A percentile compares a stretch with the other conserved stretches of the same genome.
Evolutionary conservation across 2,113 vertebrate species (phyloP).

Genomic region (Microcebus murinus): DNA sequence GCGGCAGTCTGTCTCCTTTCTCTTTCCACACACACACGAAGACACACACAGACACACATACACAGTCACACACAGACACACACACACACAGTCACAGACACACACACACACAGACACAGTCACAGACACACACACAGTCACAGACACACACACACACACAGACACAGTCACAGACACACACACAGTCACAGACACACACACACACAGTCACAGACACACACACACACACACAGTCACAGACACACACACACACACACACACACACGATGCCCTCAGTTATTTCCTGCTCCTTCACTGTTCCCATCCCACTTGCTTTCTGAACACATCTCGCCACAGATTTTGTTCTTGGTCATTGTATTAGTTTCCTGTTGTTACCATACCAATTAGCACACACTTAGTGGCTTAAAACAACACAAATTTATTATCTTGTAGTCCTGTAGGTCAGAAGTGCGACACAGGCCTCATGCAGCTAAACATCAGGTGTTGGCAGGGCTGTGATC

Average conservation of each 20-base stretch:
- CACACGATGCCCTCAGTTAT: no score
- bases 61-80: no score
- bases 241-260: no score
- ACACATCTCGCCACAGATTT: neutral
- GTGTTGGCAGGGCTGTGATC: accelerated
- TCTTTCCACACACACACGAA: neutral
- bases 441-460: neutral
- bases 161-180: no score
- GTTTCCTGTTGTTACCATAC: neutral
- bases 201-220: no score
- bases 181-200: no score
- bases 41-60: no score
- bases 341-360: neutral
- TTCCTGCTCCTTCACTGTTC: neutral
- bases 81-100: no score
- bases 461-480: neutral
- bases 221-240: no score
- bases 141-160: no score
- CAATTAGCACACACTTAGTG: neutral
- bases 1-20: neutral
- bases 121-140: no score
- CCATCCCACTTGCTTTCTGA: neutral
- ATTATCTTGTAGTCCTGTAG: neutral
- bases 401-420: neutral
- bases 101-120: no score